These are phyloP conservation scores for Gallinago jamesoni DNA, from an alignment of 2,113 vertebrate species.

Conservation along the genomic window DNA sequence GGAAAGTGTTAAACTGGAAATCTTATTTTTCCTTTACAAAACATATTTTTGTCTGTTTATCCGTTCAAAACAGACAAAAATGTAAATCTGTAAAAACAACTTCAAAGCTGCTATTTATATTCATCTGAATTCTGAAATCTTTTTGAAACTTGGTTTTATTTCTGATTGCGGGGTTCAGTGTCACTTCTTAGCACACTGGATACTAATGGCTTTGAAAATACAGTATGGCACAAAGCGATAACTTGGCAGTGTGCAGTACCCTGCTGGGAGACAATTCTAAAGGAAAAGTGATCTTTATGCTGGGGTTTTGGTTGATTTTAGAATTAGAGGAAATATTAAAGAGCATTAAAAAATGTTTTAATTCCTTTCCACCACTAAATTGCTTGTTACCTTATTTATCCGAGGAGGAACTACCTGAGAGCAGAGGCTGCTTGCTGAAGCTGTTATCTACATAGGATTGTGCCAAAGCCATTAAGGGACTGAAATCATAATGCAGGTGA, in stretches of 20 bases:
- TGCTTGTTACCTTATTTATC: not conserved
- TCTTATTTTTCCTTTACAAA: slow-evolving; percentile 6
- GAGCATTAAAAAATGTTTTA: not conserved
- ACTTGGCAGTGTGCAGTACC: not conserved
- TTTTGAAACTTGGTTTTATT: slow-evolving; percentile 23
- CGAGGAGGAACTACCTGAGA: not conserved
- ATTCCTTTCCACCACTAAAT: not conserved
- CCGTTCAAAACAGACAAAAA: not conserved
- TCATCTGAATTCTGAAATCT: slow-evolving; percentile 42
- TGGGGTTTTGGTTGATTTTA: not conserved
- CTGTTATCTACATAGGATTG: not conserved
- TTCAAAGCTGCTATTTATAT: slow-evolving; percentile 44
- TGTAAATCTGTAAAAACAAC: slow-evolving; percentile 38
- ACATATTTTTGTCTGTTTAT: slow-evolving; percentile 25
- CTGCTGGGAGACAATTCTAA: slow-evolving; percentile 22
- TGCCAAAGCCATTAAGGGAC: not conserved
- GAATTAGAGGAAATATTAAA: slow-evolving; percentile 19
- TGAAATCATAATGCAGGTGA: not conserved
- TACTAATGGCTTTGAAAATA: not conserved
- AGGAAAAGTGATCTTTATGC: not conserved
- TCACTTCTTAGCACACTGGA: not conserved
- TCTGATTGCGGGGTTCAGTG: not conserved
- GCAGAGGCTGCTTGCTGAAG: not conserved
- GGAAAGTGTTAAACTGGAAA: slow-evolving; percentile 3
- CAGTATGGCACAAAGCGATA: not conserved